Percentiles rank a stretch among this genome's conserved stretches.
phyloP scores from a whole-genome alignment of 2,797 vertebrate species.

The Sparus aurata region DNA sequence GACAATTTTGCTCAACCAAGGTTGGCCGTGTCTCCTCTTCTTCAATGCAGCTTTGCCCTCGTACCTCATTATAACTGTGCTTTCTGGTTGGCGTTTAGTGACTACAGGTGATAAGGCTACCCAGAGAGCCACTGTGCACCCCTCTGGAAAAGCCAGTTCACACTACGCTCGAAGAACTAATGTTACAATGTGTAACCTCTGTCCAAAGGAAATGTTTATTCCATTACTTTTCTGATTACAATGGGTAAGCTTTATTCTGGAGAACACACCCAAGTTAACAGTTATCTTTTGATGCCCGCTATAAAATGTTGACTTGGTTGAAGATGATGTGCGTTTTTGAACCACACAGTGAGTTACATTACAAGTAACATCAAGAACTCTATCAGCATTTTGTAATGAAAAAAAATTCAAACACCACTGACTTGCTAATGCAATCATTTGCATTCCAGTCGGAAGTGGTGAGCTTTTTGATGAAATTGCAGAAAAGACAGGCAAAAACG shows the following conservation, averaged over 20 bases:
- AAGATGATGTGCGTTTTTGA: constrained; percentile 14
- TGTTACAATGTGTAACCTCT: constrained; percentile 1
- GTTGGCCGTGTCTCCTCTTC: neutral
- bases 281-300: constrained; percentile 6
- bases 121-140: constrained; percentile 7
- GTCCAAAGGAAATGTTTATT: neutral
- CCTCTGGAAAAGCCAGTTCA: neutral
- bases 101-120: constrained; percentile 21
- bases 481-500: constrained; percentile 36
- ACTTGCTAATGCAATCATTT: constrained; percentile 44
- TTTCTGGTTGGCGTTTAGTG: neutral
- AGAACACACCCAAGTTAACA: neutral
- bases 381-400: constrained; percentile 42
- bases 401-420: constrained; percentile 36
- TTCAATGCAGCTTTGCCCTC: neutral
- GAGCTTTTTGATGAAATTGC: constrained; percentile 55
- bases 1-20: constrained; percentile 11
- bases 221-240: neutral
- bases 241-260: constrained; percentile 2
- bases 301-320: constrained; percentile 7
- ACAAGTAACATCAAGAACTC: constrained; percentile 22
- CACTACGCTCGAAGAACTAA: neutral
- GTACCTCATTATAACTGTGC: neutral
- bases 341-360: constrained; percentile 13
- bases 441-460: constrained; percentile 32